phyloP scores from a whole-genome alignment of 2,113 vertebrate species.

The Macroglossus sobrinus region DNA sequence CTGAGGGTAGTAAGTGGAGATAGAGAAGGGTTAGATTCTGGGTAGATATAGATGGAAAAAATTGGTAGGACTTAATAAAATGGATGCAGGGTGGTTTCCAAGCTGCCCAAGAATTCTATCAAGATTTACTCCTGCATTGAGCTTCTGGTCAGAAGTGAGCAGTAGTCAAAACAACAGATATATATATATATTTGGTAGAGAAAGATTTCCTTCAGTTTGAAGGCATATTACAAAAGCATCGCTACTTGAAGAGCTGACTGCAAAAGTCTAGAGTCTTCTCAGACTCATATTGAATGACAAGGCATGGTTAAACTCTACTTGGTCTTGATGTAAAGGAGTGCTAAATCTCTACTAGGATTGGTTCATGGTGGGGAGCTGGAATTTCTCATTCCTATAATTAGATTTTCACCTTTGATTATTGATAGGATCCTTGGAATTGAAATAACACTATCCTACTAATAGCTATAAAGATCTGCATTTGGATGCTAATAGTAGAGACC shows the following conservation, averaged over 20 bases:
- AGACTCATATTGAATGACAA: neutral
- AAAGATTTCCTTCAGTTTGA: neutral
- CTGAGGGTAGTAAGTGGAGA: neutral
- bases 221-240: neutral
- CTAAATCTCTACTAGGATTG: neutral
- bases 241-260: neutral
- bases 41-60: neutral
- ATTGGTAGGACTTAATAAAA: neutral
- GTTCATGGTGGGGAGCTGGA: neutral
- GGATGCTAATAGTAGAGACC: neutral
- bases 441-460: neutral
- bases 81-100: neutral
- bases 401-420: slow-evolving; percentile 9
- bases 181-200: neutral
- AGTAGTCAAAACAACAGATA: neutral
- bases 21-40: neutral
- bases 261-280: neutral
- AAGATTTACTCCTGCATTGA: neutral
- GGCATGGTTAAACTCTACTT: neutral
- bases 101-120: neutral
- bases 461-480: neutral
- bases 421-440: neutral
- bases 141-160: neutral
- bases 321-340: neutral
- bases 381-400: neutral